Evolutionary conservation across 2,113 vertebrate genomes (phyloP), one percentile per base, ranked within the genome.

Genomic region (Malurus melanocephalus): DNA sequence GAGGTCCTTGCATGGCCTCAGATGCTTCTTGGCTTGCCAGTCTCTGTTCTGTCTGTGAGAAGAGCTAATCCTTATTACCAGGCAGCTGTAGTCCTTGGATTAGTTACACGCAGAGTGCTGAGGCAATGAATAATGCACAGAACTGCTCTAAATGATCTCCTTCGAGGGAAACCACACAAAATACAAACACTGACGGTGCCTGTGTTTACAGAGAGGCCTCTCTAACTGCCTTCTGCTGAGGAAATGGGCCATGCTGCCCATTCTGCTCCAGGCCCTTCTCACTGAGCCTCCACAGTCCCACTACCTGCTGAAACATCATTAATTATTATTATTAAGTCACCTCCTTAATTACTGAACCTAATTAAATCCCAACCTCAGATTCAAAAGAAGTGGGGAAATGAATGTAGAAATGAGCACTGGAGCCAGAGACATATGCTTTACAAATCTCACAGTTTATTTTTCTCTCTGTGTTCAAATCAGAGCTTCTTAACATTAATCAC

Each of bases 371-470:
- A 16, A 30, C 30, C 11, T 56, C 62, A 62, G 27, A 83, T 71
- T 48, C 48, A 61, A 83, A 88, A 23, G 11, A 14, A 9, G 5
- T 45, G 26, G 19, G 13, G 81, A 74, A 81, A 88, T 19, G 32
- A 68, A 42, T 5, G 32, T 20, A 84, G 71, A 89, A 89, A 64
- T 7, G 14, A 90, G 48, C 43, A 80, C 48, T 49, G 45, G 61
- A 82, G 64, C 40, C 77, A 81, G 2, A 23, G 43, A 35, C 18
- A 42, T 8, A 40, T 76, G 80, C 74, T 94, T 90, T 55, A 85
- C 11, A 88, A 93, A 93, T 93, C 51, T 88, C 80, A 79, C 16
- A 32, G 60, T 96, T 94, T 93, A 96, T 96, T 95, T 40, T 87
- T 75, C 30, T 64, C 51, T 93, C 40, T 59, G 84, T 93, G 90